Conservation (phyloP, 2,797 vertebrate species). For the Hypotaenidia philippensis region DNA sequence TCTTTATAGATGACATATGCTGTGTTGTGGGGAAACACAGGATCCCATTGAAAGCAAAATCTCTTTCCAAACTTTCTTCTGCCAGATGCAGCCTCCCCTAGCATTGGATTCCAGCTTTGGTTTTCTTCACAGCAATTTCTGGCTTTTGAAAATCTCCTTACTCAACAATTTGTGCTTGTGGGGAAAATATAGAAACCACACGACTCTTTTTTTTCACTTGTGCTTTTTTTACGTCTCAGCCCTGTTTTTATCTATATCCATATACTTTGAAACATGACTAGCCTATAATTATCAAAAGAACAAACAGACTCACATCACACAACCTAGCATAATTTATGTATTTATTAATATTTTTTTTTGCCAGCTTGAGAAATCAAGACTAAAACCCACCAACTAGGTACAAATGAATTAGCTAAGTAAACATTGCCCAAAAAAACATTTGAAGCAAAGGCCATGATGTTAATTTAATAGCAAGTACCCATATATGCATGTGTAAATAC, state of each 20-base stretch:
- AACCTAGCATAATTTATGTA: background rate
- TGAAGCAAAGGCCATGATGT: background rate
- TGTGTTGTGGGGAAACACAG: slow-evolving; percentile 11
- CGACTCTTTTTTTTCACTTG: slow-evolving; percentile 30
- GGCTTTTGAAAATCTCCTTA: slow-evolving; percentile 82
- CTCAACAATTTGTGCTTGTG: slow-evolving; percentile 77
- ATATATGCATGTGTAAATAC: background rate
- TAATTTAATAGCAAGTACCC: slow-evolving; percentile 6
- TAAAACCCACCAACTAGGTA: background rate
- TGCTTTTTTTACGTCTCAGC: slow-evolving; percentile 55
- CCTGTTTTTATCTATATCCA: slow-evolving; percentile 69
- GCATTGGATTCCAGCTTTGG: slow-evolving; percentile 43
- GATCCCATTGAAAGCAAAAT: slow-evolving; percentile 17
- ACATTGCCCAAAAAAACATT: background rate
- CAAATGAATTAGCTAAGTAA: slow-evolving; percentile 41
- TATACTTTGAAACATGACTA: slow-evolving; percentile 47
- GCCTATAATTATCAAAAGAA: slow-evolving; percentile 67
- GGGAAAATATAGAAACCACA: slow-evolving; percentile 72
- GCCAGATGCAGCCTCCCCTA: slow-evolving; percentile 59
- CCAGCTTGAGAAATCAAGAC: background rate
- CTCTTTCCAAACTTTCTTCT: slow-evolving; percentile 47
- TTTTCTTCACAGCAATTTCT: slow-evolving; percentile 76
- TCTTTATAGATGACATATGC: background rate
- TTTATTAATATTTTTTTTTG: slow-evolving; percentile 10
- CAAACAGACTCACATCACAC: slow-evolving; percentile 39